Base-by-base conservation (phyloP, 2,113 vertebrate species). In the Hippocampus guttulatus region DNA sequence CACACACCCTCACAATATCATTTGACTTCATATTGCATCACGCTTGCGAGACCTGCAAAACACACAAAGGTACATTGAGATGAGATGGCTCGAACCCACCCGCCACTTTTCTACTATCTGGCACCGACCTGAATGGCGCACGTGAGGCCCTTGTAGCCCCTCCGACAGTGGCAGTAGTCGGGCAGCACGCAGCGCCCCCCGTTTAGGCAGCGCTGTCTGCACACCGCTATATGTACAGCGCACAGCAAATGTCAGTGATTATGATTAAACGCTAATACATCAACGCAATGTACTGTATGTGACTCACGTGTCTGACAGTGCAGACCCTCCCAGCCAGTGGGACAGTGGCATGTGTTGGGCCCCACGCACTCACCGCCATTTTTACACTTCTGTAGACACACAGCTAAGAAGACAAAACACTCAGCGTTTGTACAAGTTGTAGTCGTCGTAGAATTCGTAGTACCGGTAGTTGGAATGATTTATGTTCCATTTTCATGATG, bases 361-460 rank as follows among this genome's bases (percentile, higher is more conserved):
- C 93, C 94, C 14, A 95, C 83, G 69, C 95, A 97, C 67, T 97
- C 94, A 1, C 94, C 95, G 3, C 92, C 93, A 0, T 95, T 95
- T 84, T 85, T 93, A 87, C 95, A 98, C 68, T 93, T 95, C 77
- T 96, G 94, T 81, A 96, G 89, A 76, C 96, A 98, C 79, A 94
- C 74, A 0, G 95, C 95, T 96, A 77, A 8, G 76, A 23, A 6
- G 21, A 30, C 12, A 65, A 60, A n/a, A 82, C 27, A 33, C 14
- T 73, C 72, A 25, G 40, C 25, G 52, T 2, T 30, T 8, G 30
- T 38, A 20, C 11, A 11, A 63, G 8, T 40, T n/a, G 8, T 54
- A 54, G 2, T n/a, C 21, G 8, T 20, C 1, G 20, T 20, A 8
- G 30, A 4, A 33, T 4, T 38, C 5, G 45, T 16, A 2, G 45